Base-by-base conservation (phyloP, 2,113 vertebrate species). In the Microtus montanus region DNA sequence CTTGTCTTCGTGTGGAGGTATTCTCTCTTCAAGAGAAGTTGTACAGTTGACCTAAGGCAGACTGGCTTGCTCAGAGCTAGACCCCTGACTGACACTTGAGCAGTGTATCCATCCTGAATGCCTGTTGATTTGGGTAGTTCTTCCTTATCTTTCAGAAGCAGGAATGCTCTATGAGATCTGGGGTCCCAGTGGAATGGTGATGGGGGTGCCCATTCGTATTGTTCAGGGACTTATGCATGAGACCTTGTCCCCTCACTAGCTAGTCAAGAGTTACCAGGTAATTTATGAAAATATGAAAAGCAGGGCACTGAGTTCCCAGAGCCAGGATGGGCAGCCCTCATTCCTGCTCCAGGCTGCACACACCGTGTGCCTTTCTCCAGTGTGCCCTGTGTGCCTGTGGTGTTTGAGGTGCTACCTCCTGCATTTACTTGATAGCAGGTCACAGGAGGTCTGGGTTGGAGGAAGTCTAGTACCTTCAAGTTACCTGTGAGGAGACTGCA, bases 301-400 rank as follows among this genome's bases (percentile, higher is more conserved):
- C 70, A 75, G 71, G 33, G 35, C 54, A 38, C 13, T 64, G 61
- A 8, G 0, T 52, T 61, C 71, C 38, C 78, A 80, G 89, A 63
- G 30, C 52, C 49, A 6, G 7, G 15, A 3, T 4, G 19, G 41
- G 41, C 22, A 12, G 26, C 22, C 15, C 66, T 70, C 17, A 24
- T 44, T 38, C 47, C 41, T 66, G 4, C 30, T 63, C 30, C 28
- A 13, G 19, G 14, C 17, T 4, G 2, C 5, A 7, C 77, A 70
- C 30, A 26, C 30, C 24, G 44, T 68, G 30, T 35, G n/a, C 77
- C 80, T 54, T 35, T 64, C 17, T 64, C 14, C 12, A 47, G 71
- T 14, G 1, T 2, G 0, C n/a, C 38, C 68, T 35, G 8, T n/a
- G 2, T 30, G 54, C 22, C 61, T 1, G 1, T 13, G 52, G 15